These are phyloP conservation scores for Sphenodon punctatus DNA, from an alignment of 2,797 vertebrate genomes.

Conservation along the genomic window DNA sequence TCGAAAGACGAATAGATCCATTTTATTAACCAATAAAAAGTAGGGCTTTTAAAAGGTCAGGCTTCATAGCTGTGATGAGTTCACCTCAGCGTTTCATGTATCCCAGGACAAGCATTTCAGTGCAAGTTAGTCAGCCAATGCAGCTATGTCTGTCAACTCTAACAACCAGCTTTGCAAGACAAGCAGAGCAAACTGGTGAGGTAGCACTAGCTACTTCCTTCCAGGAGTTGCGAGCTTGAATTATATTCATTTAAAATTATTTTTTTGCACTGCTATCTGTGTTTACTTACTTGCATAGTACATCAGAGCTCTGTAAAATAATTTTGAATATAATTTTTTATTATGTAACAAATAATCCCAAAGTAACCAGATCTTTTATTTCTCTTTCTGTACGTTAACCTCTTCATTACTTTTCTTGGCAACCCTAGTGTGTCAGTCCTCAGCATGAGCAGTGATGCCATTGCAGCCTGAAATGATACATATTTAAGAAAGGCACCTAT, in stretches of 20 bases:
- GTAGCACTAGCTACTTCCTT: neutral
- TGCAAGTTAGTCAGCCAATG: neutral
- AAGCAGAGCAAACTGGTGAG: neutral
- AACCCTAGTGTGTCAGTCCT: neutral
- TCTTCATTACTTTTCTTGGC: neutral
- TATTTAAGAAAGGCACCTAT: neutral
- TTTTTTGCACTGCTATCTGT: neutral
- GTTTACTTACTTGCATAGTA: neutral
- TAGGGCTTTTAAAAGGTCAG: neutral
- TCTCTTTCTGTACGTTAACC: neutral
- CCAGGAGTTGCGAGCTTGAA: neutral
- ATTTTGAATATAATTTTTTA: no score
- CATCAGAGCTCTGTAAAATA: neutral
- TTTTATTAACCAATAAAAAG: conserved; percentile 2
- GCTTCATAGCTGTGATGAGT: neutral
- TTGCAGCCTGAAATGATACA: neutral
- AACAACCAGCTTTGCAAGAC: neutral
- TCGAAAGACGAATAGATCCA: neutral
- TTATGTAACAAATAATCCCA: no score
- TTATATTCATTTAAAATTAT: neutral
- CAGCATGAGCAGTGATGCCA: neutral
- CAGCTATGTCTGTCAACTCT: neutral
- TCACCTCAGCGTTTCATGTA: neutral
- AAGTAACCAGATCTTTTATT: neutral
- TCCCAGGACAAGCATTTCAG: neutral